Evolutionary conservation across 1,140 invertebrate genomes (phyloP).

Genomic region (Drosophila micromelanica): DNA sequence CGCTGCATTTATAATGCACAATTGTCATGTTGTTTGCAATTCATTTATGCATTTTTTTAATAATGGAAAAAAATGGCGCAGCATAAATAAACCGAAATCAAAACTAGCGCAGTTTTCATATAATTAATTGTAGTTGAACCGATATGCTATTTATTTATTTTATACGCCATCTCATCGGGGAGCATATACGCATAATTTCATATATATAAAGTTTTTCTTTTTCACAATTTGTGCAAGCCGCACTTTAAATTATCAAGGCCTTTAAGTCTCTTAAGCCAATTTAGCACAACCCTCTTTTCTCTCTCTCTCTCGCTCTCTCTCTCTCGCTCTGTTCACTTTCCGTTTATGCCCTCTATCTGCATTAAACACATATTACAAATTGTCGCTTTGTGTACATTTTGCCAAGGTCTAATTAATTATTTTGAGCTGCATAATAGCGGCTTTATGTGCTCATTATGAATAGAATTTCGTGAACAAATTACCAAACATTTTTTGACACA

Average conservation of each 20-base stretch:
- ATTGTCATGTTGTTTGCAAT: slow-evolving; percentile 75
- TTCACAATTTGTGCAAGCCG: slow-evolving; percentile 38
- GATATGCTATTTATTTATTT: slow-evolving; percentile 71
- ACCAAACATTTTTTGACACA: slow-evolving; percentile 19
- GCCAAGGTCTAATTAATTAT: slow-evolving; percentile 40
- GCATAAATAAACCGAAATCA: slow-evolving; percentile 68
- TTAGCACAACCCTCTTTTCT: background rate
- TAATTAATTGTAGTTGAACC: slow-evolving; percentile 76
- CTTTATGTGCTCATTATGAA: slow-evolving; percentile 40
- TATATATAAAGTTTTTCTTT: background rate
- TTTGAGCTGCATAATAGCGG: slow-evolving; percentile 7
- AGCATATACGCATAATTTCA: slow-evolving; percentile 12
- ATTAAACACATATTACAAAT: slow-evolving; percentile 19
- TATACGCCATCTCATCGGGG: slow-evolving; percentile 22
- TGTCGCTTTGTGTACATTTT: slow-evolving; percentile 28
- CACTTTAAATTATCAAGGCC: slow-evolving; percentile 27
- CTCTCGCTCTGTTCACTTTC: too few species aligned
- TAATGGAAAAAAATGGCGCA: slow-evolving; percentile 25
- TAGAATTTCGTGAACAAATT: slow-evolving; percentile 31
- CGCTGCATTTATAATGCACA: slow-evolving; percentile 66
- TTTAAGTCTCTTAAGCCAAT: slow-evolving; percentile 39
- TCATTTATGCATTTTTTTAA: slow-evolving; percentile 71
- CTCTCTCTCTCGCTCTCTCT: too few species aligned
- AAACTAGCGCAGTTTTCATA: slow-evolving; percentile 64
- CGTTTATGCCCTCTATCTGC: background rate